These are phyloP conservation scores for Cynopterus sphinx DNA, from an alignment of 2,797 vertebrate genomes.

Conservation along the genomic window DNA sequence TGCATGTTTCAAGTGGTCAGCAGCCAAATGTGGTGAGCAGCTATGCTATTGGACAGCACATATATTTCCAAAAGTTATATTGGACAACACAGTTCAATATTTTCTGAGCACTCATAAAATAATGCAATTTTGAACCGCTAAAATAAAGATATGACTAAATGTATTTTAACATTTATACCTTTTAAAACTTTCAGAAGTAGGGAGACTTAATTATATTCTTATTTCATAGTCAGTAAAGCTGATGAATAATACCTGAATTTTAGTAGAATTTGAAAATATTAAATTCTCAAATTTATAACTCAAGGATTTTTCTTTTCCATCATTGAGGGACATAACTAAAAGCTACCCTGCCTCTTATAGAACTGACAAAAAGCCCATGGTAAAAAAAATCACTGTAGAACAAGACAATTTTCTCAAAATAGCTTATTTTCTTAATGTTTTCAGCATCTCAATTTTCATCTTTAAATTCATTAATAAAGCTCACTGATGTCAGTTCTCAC, in stretches of 20 bases:
- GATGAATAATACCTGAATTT: slow-evolving; percentile 61
- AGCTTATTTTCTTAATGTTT: slow-evolving; percentile 69
- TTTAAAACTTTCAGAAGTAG: slow-evolving; percentile 19
- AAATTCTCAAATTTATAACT: slow-evolving; percentile 49
- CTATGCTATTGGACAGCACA: not conserved
- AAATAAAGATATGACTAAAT: not conserved
- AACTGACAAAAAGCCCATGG: slow-evolving; percentile 66
- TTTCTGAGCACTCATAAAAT: not conserved
- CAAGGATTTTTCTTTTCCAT: slow-evolving; percentile 53
- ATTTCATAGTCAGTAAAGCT: not conserved
- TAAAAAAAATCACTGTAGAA: not conserved
- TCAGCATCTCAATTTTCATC: slow-evolving; percentile 68
- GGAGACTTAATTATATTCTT: not conserved
- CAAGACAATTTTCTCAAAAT: slow-evolving; percentile 70
- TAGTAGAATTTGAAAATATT: slow-evolving; percentile 57
- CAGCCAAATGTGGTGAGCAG: not conserved
- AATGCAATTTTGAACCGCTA: not conserved
- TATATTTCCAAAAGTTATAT: not conserved
- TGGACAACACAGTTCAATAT: not conserved
- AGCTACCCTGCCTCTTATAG: not conserved
- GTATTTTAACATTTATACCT: not conserved
- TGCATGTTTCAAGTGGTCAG: not conserved
- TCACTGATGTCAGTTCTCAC: slow-evolving; percentile 28
- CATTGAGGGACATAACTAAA: slow-evolving; percentile 56
- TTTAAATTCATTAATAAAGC: slow-evolving; percentile 76